Base-by-base conservation (phyloP, 2,888 invertebrate genomes). In the Hermaeophaga mercurialis region DNA sequence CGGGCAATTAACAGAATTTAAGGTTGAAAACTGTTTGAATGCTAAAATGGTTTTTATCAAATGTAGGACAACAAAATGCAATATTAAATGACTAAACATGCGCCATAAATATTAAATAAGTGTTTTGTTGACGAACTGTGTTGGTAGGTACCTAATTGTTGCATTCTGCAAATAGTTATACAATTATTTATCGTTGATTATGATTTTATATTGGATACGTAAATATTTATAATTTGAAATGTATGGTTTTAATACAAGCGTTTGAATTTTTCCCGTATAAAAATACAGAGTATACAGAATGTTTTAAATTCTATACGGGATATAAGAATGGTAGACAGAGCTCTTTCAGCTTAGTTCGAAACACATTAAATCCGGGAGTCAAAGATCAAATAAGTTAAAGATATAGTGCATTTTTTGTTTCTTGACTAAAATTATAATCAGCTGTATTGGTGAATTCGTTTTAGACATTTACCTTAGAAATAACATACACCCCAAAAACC, bases 61-160 rank as follows among this genome's bases (percentile, higher is more conserved):
- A 57, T 53, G 47, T 57, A 57, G 57, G 57, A 26, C 57, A 57
- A 48, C 28, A 52, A 49, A 48, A 49, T 38, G 26, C 38, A 38
- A 38, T 17, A 49, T 18, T 36, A 24, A 38, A 48, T 48, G 38
- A n/a, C 7, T 39, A 39, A 34, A 34, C 26, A 22, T 19, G 24
- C 34, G 12, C 33, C 43, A 52, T 52, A 52, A 52, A 52, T 52
- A 52, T 52, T 50, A 41, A 33, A 41, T 50, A 50, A 43, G 50
- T 50, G 50, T 43, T 43, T 28, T 28, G 39, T 24, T 52, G 52
- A 34, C 52, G 52, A 34, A 52, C 31, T 19, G 19, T 34, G 15
- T 52, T 52, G 52, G n/a, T n/a, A 18, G 43, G 50, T 41, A 50
- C 41, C 33, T 50, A 50, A 50, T 50, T 22, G 19, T 22, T 24